Base-by-base conservation (phyloP, 1,140 invertebrate genomes). In the Philotrypesis tridentata region DNA sequence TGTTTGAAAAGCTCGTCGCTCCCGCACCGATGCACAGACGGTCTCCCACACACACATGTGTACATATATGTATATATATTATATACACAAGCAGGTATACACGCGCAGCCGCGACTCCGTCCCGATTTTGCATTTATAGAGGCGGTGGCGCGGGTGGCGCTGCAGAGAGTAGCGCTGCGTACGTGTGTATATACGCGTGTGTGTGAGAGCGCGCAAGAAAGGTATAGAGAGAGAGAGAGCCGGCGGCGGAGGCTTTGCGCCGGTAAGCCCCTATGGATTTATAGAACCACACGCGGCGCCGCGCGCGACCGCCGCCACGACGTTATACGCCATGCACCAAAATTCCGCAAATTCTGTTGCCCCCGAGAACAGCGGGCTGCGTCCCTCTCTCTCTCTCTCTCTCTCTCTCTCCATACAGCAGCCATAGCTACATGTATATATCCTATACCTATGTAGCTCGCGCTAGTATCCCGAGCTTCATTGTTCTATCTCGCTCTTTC, bases 231-330 rank as follows among this genome's bases (percentile, higher is more conserved):
- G 31, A 33, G 43, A 73, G 70, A 82, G 80, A 73, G 82, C 70
- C 81, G 79, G 83, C 79, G 85, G 75, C 85, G 84, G 86, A 87
- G 87, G 88, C 87, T 90, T 90, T 90, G 87, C 85, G 86, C 87
- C 85, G 85, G 86, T 90, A 90, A 90, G 86, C 89, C 85, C 86
- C 84, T 80, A 84, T 87, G 89, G 88, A 90, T 90, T 90, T 90
- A 90, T 89, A 86, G 89, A 90, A 89, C 87, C 87, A 83, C 89
- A 87, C 85, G 85, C 82, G 84, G 85, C 84, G 83, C 48, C n/a
- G n/a, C n/a, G 48, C 63, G 85, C 84, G 79, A 75, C 48, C 40
- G 72, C 29, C 70, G 55, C 71, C 76, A 63, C 68, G 82, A 72
- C 55, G 61, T 67, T 82, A 82, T 83, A 74, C 83, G 86, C 85